phyloP scores from a whole-genome alignment of 2,797 vertebrate species.

The Tokudaia tokunoshimensis region DNA sequence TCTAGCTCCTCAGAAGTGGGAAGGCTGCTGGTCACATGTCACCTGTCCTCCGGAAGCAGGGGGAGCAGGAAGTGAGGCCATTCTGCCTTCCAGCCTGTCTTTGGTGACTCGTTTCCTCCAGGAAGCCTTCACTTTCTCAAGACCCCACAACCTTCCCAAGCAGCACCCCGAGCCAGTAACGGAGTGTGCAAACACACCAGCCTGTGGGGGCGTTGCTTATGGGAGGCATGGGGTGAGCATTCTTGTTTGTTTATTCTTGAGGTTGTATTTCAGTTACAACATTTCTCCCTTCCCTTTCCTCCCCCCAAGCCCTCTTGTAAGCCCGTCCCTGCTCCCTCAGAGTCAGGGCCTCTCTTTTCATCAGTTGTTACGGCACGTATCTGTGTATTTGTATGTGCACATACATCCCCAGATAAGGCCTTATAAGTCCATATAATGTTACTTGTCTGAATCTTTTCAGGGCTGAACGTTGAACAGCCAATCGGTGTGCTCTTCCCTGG shows the following conservation, averaged over 20 bases:
- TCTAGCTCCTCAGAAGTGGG: too few relatives aligned
- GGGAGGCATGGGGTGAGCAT: fast-evolving
- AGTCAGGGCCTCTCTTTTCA: too few relatives aligned
- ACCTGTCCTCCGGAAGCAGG: background rate
- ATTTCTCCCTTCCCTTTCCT: background rate
- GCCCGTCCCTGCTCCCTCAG: background rate
- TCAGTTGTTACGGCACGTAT: background rate
- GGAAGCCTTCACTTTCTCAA: background rate
- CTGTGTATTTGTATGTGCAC: too few relatives aligned
- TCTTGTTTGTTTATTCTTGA: background rate
- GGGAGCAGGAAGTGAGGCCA: background rate
- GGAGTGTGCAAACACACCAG: background rate
- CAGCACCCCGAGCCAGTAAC: background rate
- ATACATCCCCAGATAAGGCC: background rate
- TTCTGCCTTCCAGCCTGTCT: background rate
- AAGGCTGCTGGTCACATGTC: background rate
- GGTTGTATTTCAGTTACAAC: background rate
- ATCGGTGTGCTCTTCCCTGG: background rate
- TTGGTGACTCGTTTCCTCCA: background rate
- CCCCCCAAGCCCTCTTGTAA: background rate
- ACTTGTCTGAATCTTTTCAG: background rate
- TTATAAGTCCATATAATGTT: background rate
- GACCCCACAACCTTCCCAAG: background rate
- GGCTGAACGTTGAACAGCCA: background rate
- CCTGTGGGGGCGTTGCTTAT: background rate